Evolutionary conservation across 1,140 invertebrate species (phyloP), one percentile per base, ranked within the genome.

Genomic region (Mylabris phalerata): DNA sequence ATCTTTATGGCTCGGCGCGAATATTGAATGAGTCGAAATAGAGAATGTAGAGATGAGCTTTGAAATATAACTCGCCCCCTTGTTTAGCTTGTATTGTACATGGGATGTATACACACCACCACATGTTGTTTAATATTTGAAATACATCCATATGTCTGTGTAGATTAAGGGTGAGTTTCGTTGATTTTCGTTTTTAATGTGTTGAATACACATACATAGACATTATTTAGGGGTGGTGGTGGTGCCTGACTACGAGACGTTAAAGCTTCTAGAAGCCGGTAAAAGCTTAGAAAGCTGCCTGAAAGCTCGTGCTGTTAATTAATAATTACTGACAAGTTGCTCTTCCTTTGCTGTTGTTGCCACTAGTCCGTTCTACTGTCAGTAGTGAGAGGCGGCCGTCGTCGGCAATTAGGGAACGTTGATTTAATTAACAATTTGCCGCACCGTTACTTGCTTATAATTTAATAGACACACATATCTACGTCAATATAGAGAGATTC

Each of bases 271-370:
- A 61, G 69, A 71, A 72, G 72, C 72, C 74, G 75, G 74, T 75
- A 75, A 75, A 75, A 75, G 75, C 75, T 73, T 68, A 75, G 72
- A 76, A 73, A 76, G 74, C 74, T 69, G 71, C 67, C 70, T 75
- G 73, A 76, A 75, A 75, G 74, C 75, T 71, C 65, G 73, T 65
- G 70, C 70, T 74, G 75, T 76, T 76, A 76, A 76, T 76, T 76
- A 76, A 75, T 76, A 76, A 76, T 76, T 76, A 76, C 74, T 72
- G 72, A 71, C 74, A 75, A 75, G 70, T 74, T 73, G 71, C 71
- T 72, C 70, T 71, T 74, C 71, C 72, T 74, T 73, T 74, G 68
- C 69, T 61, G 63, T 74, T 69, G 71, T 74, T 72, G 73, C 67
- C 67, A 61, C 64, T 70, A 70, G 71, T 67, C 54, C 65, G 65